Evolutionary conservation across 2,888 invertebrate species (phyloP).

Genomic region (Drosophila infuscata): DNA sequence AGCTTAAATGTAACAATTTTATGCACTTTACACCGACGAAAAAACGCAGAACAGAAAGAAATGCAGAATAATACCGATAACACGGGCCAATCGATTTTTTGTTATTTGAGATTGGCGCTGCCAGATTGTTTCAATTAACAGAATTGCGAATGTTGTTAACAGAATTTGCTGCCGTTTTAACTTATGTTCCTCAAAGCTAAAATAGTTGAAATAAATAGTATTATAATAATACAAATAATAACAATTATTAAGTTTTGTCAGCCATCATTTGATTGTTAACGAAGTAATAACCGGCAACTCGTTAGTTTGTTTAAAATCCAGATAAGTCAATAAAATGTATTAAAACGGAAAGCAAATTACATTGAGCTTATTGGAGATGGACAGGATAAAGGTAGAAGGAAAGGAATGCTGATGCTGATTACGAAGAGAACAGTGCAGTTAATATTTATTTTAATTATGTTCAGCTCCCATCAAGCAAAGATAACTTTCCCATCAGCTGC

Average conservation of each 20-base stretch:
- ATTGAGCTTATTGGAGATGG: neutral
- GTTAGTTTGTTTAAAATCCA: neutral
- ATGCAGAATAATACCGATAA: constrained; percentile 53
- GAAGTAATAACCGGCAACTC: neutral
- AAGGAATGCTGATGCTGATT: neutral
- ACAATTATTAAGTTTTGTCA: neutral
- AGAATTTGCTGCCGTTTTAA: neutral
- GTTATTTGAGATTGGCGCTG: constrained; percentile 10
- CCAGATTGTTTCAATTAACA: constrained; percentile 26
- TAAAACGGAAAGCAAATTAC: neutral
- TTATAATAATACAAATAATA: neutral
- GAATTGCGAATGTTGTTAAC: constrained; percentile 4
- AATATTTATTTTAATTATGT: neutral
- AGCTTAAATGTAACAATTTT: constrained; percentile 39
- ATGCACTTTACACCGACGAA: constrained; percentile 62
- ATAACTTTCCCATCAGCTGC: neutral
- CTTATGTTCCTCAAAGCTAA: neutral
- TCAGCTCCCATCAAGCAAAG: neutral
- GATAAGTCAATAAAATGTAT: neutral
- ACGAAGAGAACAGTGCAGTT: neutral
- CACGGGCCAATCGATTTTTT: constrained; percentile 29
- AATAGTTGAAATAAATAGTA: neutral
- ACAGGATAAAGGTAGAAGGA: neutral
- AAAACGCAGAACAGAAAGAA: constrained; percentile 55
- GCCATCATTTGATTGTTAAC: neutral